phyloP scores from a whole-genome alignment of 2,113 vertebrate genomes.

The Prinia subflava region DNA sequence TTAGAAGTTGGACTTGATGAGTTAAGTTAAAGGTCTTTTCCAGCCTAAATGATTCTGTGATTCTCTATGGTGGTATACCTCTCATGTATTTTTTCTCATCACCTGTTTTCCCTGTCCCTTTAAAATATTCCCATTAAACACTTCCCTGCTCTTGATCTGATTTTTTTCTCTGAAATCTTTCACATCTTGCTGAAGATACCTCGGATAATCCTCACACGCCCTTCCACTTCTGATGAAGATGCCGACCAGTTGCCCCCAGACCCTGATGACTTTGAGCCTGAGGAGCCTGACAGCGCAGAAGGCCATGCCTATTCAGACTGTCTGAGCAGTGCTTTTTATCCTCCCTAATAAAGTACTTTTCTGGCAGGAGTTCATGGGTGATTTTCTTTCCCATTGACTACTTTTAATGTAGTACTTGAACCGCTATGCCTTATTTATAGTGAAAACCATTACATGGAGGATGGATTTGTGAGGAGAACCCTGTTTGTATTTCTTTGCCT shows the following conservation, averaged over 20 bases:
- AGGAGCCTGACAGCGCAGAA: constrained; percentile 38
- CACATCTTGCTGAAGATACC: constrained; percentile 73
- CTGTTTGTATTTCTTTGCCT: background rate
- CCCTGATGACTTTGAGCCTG: constrained; percentile 39
- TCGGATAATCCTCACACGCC: constrained; percentile 82
- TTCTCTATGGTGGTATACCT: background rate
- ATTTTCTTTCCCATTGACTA: background rate
- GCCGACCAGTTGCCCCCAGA: constrained; percentile 71
- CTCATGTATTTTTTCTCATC: background rate
- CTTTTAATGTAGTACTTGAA: constrained; percentile 4
- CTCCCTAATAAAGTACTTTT: constrained; percentile 50
- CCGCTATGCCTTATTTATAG: constrained; percentile 22
- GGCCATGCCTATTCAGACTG: constrained; percentile 42
- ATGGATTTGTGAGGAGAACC: background rate
- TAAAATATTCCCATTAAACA: background rate
- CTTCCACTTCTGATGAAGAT: constrained; percentile 85
- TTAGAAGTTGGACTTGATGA: background rate
- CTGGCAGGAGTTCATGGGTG: background rate
- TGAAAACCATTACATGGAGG: background rate
- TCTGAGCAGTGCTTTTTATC: constrained; percentile 73
- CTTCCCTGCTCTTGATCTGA: background rate
- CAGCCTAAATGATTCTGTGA: background rate
- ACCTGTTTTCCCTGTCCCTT: background rate
- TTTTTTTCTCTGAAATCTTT: constrained; percentile 4
- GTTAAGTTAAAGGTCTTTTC: background rate